These are phyloP conservation scores for Synergus gifuensis DNA, from an alignment of 2,888 invertebrate genomes.

Conservation along the genomic window DNA sequence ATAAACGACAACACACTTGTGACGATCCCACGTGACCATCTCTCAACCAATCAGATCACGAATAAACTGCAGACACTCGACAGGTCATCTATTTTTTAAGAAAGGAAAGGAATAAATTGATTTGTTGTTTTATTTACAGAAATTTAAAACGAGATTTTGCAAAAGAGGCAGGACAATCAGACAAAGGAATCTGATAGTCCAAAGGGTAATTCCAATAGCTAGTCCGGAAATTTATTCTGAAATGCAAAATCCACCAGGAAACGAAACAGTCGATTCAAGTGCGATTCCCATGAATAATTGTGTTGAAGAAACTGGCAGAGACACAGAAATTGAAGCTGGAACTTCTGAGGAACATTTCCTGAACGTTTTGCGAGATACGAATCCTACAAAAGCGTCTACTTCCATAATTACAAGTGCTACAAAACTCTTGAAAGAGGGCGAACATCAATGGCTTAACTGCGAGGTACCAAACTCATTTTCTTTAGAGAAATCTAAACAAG, in stretches of 20 bases:
- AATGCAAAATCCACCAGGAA: slow-evolving; percentile 55
- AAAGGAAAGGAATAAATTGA: no score
- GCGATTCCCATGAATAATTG: slow-evolving; percentile 52
- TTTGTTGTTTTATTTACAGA: slow-evolving; percentile 64
- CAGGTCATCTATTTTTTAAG: no score
- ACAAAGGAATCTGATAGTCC: slow-evolving; percentile 85
- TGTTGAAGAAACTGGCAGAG: slow-evolving; percentile 47
- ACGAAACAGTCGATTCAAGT: slow-evolving; percentile 51
- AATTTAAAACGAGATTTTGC: slow-evolving; percentile 77
- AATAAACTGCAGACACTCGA: no score
- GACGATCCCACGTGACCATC: no score
- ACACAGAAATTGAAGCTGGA: slow-evolving; percentile 51
- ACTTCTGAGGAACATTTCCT: slow-evolving; percentile 59
- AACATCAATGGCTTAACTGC: slow-evolving; percentile 86
- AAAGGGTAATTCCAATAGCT: slow-evolving; percentile 85
- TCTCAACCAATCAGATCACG: no score
- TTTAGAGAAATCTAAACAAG: no score
- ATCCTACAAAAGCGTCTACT: slow-evolving; percentile 66
- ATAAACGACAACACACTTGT: no score
- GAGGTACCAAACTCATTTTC: slow-evolving; percentile 79
- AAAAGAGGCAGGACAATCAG: slow-evolving; percentile 76
- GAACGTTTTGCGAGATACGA: slow-evolving; percentile 61
- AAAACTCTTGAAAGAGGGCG: slow-evolving; percentile 78
- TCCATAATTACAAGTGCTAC: slow-evolving; percentile 76
- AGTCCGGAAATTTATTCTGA: slow-evolving; percentile 49